Evolutionary conservation across 2,888 invertebrate genomes (phyloP).

Genomic region (Tuta absoluta): DNA sequence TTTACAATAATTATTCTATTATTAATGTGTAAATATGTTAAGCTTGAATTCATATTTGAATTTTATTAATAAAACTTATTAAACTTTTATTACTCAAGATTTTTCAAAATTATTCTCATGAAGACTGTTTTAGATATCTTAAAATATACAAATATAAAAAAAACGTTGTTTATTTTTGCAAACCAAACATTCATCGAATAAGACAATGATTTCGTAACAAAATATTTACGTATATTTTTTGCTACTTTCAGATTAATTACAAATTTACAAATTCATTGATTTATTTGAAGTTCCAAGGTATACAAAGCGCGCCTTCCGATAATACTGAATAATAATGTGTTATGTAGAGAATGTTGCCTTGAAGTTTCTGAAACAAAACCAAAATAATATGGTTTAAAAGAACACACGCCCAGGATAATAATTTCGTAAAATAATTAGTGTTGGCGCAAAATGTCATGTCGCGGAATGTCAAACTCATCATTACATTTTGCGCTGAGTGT

Average conservation of each 20-base stretch:
- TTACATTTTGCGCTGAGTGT: too few species aligned
- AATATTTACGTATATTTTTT: conserved; percentile 24
- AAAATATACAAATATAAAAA: conserved; percentile 13
- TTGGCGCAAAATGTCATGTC: neutral
- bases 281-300: conserved; percentile 95
- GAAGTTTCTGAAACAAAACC: conserved; percentile 74
- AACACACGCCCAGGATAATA: neutral
- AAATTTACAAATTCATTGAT: conserved; percentile 5
- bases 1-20: conserved; percentile 9
- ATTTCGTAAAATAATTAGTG: too few species aligned
- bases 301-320: conserved; percentile 93
- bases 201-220: conserved; percentile 22
- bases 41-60: neutral
- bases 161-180: neutral
- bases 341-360: conserved; percentile 87
- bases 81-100: conserved; percentile 28
- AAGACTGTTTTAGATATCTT: conserved; percentile 34
- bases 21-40: neutral
- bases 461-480: neutral
- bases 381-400: conserved; percentile 9
- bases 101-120: conserved; percentile 24
- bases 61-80: neutral
- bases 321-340: conserved; percentile 96
- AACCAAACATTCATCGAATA: neutral
- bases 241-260: conserved; percentile 22